phyloP scores from a whole-genome alignment of 2,888 invertebrate species.

The Tenthredo notha region DNA sequence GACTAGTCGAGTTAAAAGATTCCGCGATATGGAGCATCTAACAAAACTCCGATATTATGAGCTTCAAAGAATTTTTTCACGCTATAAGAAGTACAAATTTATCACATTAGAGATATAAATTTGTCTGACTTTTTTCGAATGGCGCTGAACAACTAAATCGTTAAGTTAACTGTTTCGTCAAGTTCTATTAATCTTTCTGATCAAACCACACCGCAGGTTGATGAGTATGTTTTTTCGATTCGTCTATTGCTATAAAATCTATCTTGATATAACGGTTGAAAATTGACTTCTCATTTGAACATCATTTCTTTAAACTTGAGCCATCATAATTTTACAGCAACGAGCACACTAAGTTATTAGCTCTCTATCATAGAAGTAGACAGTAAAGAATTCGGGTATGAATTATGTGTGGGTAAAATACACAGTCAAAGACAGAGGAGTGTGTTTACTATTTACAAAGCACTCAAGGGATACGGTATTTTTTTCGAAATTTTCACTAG shows the following conservation, averaged over 20 bases:
- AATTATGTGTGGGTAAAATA: not conserved
- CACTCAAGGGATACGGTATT: constrained; percentile 17
- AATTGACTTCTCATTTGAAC: not conserved
- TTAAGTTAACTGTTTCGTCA: not conserved
- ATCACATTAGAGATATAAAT: not conserved
- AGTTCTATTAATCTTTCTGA: not conserved
- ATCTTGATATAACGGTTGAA: not conserved
- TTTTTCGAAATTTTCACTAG: constrained; percentile 30
- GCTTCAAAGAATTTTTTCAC: not conserved
- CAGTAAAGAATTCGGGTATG: not conserved
- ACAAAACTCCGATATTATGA: not conserved
- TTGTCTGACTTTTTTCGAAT: not conserved
- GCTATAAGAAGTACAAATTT: not conserved
- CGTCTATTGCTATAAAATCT: not conserved
- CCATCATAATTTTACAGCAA: not conserved
- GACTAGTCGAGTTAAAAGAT: constrained; percentile 24
- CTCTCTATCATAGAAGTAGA: not conserved
- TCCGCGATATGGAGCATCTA: constrained; percentile 19
- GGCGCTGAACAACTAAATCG: not conserved
- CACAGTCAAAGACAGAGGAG: not conserved
- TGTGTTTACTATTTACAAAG: constrained; percentile 22
- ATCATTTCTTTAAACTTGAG: not conserved
- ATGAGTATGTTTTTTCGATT: not conserved
- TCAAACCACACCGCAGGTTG: not conserved
- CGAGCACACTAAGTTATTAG: not conserved